Percentiles rank a stretch among this genome's conserved stretches.
Conservation (phyloP, 2,888 invertebrate genomes). For the Colostygia pectinataria region DNA sequence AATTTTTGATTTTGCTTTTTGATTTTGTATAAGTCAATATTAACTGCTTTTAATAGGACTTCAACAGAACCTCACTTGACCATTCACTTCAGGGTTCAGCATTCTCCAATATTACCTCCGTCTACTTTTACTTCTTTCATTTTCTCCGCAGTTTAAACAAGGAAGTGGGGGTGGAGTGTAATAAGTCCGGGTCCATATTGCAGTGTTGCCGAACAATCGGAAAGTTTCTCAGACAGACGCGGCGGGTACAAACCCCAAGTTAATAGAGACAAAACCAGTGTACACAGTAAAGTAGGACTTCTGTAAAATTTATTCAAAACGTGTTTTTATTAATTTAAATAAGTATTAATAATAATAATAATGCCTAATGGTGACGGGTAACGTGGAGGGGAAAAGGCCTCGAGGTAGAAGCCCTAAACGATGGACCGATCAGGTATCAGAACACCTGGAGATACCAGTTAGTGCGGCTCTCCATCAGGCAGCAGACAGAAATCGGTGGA, state of each 20-base stretch:
- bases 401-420: no score
- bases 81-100: conserved; percentile 2
- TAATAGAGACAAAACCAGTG: conserved; percentile 52
- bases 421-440: no score
- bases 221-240: conserved; percentile 59
- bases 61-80: conserved; percentile 1
- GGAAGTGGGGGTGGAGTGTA: conserved; percentile 41
- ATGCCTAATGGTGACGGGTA: no score
- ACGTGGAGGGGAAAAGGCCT: no score
- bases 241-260: conserved; percentile 56
- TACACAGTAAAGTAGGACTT: conserved; percentile 34
- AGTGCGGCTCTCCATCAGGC: no score
- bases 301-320: conserved; percentile 12
- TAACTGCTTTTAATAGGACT: conserved; percentile 2
- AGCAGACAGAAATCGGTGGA: no score
- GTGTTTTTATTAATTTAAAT: not conserved
- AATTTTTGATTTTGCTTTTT: no score
- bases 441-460: no score
- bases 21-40: not conserved
- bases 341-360: no score
- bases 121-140: conserved; percentile 36
- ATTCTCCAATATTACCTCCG: conserved; percentile 33
- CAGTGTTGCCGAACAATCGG: conserved; percentile 49
- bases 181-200: conserved; percentile 48
- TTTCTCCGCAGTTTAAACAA: conserved; percentile 41